These are phyloP conservation scores for Aphodius granarius DNA, from an alignment of 2,888 invertebrate genomes.

Conservation along the genomic window DNA sequence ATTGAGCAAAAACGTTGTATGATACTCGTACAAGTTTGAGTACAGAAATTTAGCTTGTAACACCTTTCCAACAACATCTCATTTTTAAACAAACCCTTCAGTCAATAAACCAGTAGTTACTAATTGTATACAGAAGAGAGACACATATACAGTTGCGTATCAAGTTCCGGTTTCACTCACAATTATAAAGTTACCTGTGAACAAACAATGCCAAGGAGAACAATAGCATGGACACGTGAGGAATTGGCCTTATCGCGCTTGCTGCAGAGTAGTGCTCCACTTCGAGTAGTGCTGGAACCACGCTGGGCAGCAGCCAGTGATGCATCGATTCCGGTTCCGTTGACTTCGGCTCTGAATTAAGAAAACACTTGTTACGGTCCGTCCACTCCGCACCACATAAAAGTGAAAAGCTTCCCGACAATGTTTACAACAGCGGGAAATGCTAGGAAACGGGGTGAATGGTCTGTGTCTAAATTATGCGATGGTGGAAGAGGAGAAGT, in stretches of 20 bases:
- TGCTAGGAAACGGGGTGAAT: not conserved
- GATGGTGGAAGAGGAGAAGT: not conserved
- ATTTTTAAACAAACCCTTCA: not conserved
- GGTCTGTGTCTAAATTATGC: not conserved
- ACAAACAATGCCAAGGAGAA: conserved; percentile 37
- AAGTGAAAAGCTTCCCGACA: not conserved
- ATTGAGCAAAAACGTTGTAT: too few relatives aligned
- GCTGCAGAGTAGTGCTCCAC: conserved; percentile 45
- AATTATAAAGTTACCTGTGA: conserved; percentile 42
- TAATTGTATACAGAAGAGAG: not conserved
- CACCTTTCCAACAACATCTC: not conserved
- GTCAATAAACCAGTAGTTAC: not conserved
- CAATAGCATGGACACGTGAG: conserved; percentile 33
- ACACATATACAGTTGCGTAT: not conserved
- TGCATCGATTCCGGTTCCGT: conserved; percentile 43
- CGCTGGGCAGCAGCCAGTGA: conserved; percentile 49
- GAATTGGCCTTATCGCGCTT: conserved; percentile 24
- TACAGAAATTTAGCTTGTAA: not conserved
- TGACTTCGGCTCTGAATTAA: conserved; percentile 7
- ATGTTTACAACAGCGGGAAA: not conserved
- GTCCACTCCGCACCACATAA: not conserved
- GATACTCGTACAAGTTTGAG: too few relatives aligned
- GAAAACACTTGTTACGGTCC: not conserved
- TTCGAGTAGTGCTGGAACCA: conserved; percentile 48
- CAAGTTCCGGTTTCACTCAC: not conserved